phyloP scores from a whole-genome alignment of 2,797 vertebrate genomes.

The Cuculus canorus region DNA sequence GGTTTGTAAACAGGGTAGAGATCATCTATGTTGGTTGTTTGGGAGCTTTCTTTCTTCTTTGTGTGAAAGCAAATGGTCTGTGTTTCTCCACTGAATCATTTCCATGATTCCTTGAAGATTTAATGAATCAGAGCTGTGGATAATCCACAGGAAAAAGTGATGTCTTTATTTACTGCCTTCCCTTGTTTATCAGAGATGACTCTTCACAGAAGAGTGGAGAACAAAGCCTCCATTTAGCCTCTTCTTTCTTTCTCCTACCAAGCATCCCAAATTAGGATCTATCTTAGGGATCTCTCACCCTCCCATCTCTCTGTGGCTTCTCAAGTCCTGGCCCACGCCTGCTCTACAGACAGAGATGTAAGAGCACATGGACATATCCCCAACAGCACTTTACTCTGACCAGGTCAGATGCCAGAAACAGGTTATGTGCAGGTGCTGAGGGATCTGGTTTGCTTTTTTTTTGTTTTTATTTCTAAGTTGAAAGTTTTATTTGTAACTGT shows the following conservation, averaged over 20 bases:
- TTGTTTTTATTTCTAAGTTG: background rate
- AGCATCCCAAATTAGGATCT: background rate
- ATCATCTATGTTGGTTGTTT: background rate
- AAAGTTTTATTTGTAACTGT: background rate
- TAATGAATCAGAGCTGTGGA: background rate
- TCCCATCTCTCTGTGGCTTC: background rate
- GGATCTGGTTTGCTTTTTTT: background rate
- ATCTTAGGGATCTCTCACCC: background rate
- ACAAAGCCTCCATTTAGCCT: background rate
- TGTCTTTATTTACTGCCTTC: background rate
- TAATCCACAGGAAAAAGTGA: background rate
- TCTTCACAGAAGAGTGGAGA: background rate
- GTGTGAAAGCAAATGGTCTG: background rate
- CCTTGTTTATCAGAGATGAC: fast-evolving
- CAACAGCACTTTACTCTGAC: background rate
- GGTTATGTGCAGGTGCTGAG: background rate
- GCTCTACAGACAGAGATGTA: background rate
- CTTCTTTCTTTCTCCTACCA: background rate
- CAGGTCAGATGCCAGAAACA: background rate
- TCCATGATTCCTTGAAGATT: background rate
- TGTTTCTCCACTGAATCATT: background rate
- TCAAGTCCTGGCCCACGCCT: background rate
- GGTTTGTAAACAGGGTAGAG: background rate
- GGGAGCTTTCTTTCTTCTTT: background rate
- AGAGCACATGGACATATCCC: background rate